Conservation (phyloP, 2,888 invertebrate genomes). For the Rapana venosa region DNA sequence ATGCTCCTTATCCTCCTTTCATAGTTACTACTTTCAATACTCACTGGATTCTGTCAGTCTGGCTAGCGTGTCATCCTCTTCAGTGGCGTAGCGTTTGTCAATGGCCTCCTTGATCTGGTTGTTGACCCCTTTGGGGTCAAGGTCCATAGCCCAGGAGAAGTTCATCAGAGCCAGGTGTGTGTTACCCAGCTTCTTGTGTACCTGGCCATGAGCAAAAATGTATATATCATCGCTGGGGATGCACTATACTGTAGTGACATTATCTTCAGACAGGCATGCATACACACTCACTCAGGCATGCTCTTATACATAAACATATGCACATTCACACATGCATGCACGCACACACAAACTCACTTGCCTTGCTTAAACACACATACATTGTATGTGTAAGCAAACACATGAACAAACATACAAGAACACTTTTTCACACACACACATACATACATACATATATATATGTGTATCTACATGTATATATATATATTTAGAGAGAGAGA, state of each 20-base stretch:
- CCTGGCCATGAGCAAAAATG: slow-evolving; percentile 77
- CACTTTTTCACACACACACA: background rate
- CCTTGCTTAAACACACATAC: no score
- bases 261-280: no score
- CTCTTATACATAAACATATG: no score
- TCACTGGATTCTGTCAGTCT: slow-evolving; percentile 46
- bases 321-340: no score
- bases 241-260: no score
- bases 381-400: no score
- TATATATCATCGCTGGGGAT: no score
- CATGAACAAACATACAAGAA: background rate
- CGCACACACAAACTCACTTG: no score
- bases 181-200: slow-evolving; percentile 97
- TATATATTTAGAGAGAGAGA: no score
- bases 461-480: no score
- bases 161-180: slow-evolving; percentile 87
- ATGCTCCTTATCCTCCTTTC: no score
- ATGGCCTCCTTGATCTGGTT: slow-evolving; percentile 96
- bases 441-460: background rate
- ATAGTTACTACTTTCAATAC: background rate
- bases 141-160: slow-evolving; percentile 99
- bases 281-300: no score
- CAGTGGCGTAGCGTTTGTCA: slow-evolving; percentile 78
- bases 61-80: slow-evolving; percentile 66
- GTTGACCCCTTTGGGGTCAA: slow-evolving; percentile 98